A percentile compares a stretch with the other conserved stretches of the same genome.
phyloP scores from a whole-genome alignment of 2,888 invertebrate genomes.

The Macrosoma leucophasiata region DNA sequence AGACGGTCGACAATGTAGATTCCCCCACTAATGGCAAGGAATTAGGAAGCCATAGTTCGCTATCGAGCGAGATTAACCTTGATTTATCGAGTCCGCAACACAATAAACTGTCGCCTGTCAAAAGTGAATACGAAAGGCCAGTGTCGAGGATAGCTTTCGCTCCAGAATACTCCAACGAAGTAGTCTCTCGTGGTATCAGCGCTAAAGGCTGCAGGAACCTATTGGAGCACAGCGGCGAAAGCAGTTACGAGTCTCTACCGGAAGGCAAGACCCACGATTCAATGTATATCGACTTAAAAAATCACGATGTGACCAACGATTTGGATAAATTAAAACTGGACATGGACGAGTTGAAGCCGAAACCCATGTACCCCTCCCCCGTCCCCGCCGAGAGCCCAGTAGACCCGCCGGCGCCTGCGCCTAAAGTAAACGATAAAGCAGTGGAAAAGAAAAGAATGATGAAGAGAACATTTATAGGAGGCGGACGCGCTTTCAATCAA shows the following conservation, averaged over 20 bases:
- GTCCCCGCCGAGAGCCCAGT: conserved; percentile 35
- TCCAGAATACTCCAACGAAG: conserved; percentile 58
- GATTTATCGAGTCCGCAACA: conserved; percentile 72
- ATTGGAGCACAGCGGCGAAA: conserved; percentile 55
- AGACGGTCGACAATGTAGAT: conserved; percentile 66
- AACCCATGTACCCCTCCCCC: conserved; percentile 43
- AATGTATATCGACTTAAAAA: conserved; percentile 39
- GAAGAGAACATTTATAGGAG: conserved; percentile 1
- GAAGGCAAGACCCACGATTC: too few relatives aligned
- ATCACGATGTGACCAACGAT: conserved; percentile 37
- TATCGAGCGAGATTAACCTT: conserved; percentile 75
- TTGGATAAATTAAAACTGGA: conserved; percentile 55
- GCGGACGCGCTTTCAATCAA: conserved; percentile 49
- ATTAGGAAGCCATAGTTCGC: conserved; percentile 60
- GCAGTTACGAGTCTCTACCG: conserved; percentile 48
- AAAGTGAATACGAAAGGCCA: conserved; percentile 54
- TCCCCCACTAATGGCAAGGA: conserved; percentile 63
- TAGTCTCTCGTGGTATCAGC: conserved; percentile 60
- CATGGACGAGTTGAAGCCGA: conserved; percentile 40
- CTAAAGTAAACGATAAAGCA: conserved; percentile 48
- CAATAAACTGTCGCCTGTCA: conserved; percentile 49
- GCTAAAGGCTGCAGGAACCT: conserved; percentile 52
- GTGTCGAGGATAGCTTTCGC: conserved; percentile 51
- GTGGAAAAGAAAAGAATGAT: too few relatives aligned
- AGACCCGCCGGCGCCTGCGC: conserved; percentile 32